A percentile compares a stretch with the other conserved stretches of the same genome.
Conservation (phyloP, 2,113 vertebrate species). For the Marcusenius ussheri region DNA sequence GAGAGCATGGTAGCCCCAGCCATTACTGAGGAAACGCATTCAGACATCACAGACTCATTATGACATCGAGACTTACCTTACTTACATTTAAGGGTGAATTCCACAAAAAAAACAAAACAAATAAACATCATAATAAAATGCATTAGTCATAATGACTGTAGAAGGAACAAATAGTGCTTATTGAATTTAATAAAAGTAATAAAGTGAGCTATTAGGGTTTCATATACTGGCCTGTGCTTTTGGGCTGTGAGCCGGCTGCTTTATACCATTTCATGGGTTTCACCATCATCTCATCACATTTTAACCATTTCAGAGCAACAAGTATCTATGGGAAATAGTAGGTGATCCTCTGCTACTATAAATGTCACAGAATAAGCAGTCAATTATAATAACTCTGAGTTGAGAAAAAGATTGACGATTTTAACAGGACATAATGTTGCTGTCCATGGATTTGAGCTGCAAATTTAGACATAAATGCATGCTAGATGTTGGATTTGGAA, state of each 20-base stretch:
- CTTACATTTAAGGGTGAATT: neutral
- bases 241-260: neutral
- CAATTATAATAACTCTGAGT: neutral
- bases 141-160: neutral
- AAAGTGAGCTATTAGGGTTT: neutral
- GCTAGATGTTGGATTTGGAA: neutral
- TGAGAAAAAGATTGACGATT: neutral
- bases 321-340: neutral
- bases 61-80: neutral
- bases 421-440: neutral
- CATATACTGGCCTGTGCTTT: neutral
- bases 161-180: neutral
- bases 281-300: neutral
- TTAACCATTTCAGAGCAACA: neutral
- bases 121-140: neutral
- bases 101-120: neutral
- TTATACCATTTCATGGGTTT: neutral
- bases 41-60: neutral
- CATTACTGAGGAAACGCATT: neutral
- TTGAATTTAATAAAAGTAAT: neutral
- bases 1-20: neutral
- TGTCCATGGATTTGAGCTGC: neutral
- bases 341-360: neutral
- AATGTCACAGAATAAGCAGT: neutral
- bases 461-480: neutral